Conservation (phyloP, 2,113 vertebrate species). For the Brienomyrus longianalis region DNA sequence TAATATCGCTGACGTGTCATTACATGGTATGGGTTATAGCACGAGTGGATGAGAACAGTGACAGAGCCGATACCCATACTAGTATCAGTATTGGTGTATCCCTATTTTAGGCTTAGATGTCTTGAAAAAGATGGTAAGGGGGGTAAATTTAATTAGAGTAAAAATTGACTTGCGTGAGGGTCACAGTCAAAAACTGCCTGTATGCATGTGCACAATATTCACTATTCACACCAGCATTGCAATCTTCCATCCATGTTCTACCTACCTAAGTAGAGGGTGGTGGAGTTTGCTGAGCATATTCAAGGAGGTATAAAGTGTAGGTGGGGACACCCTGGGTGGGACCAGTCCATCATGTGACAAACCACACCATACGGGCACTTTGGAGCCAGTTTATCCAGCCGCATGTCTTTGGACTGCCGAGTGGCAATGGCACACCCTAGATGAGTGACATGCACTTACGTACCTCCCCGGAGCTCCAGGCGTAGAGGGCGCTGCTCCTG, state of each 20-base stretch:
- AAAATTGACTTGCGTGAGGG: background rate
- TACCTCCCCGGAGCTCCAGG: conserved; percentile 89
- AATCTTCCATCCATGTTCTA: background rate
- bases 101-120: background rate
- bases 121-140: background rate
- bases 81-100: background rate
- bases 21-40: too few relatives aligned
- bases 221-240: background rate
- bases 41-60: background rate
- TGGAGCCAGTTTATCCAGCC: background rate
- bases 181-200: background rate
- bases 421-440: background rate
- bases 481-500: conserved; percentile 78
- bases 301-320: background rate
- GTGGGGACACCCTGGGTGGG: background rate
- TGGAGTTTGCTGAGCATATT: background rate
- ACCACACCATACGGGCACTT: background rate
- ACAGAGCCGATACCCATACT: background rate
- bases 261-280: background rate
- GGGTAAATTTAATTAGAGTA: background rate
- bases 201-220: background rate
- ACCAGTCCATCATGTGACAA: background rate
- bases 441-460: background rate
- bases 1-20: too few relatives aligned
- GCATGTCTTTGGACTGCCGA: background rate